Evolutionary conservation across 1,140 invertebrate genomes (phyloP), one percentile per base, ranked within the genome.

Genomic region (Hycleus phaleratus): DNA sequence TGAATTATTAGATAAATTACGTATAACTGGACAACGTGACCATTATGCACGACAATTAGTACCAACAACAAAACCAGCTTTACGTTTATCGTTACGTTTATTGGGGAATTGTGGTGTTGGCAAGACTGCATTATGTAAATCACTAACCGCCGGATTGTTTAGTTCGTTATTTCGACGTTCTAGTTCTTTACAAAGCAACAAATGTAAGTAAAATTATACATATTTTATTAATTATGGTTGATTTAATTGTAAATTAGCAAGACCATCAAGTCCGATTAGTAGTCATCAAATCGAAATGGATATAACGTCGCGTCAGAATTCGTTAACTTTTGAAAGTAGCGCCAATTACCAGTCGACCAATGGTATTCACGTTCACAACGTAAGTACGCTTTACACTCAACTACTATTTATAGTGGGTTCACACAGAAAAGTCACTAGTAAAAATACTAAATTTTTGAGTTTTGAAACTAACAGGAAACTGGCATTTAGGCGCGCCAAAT

Each of bases 51-150:
- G 81, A 60, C 89, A 92, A 74, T 70, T 92, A 8, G 80, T 85
- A 60, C 81, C 83, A 32, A 81, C 79, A 3, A 77, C 80, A 26
- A 77, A 82, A 57, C 78, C 82, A 9, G 79, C 91, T 43, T 74
- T 81, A 47, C 78, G 85, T 48, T 79, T 91, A 47, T 90, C 90
- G 66, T 64, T 93, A 26, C 85, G 90, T 63, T 67, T 93, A 12
- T 81, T 93, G 60, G 90, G 90, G 3, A 83, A 88, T 65, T 87
- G 84, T 44, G 85, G 83, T 1, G 82, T 84, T 6, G 90, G 90
- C 3, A 93, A 93, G 75, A 83, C 85, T 8, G 81, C 85, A 1
- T 74, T 93, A 9, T 78, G 88, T 8, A 85, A 87, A 61, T 83
- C 84, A 1, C 72, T 93, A 12, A 85, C 86, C 68, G 81, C 83